A percentile compares a stretch with the other conserved stretches of the same genome.
These are phyloP conservation scores for Geotrypetes seraphini DNA, from an alignment of 2,797 vertebrate genomes.

Conservation along the genomic window DNA sequence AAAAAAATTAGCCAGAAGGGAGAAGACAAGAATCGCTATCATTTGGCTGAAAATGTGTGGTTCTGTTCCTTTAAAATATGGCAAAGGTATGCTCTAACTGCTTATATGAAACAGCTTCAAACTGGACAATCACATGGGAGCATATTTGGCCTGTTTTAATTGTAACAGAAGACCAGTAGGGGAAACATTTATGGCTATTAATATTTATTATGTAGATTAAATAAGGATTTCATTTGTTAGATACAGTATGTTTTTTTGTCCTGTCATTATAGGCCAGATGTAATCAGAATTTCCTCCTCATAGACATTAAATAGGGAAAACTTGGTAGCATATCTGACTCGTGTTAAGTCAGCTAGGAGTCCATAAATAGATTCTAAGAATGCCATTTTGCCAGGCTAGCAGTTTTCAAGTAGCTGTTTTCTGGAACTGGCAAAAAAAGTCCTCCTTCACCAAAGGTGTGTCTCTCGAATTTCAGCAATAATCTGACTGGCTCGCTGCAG, in stretches of 20 bases:
- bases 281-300: no score
- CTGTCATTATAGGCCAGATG: constrained; percentile 50
- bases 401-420: constrained; percentile 40
- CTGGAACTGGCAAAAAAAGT: constrained; percentile 15
- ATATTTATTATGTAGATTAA: constrained; percentile 51
- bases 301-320: no score
- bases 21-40: no score
- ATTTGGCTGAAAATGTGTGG: no score
- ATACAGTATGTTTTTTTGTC: constrained; percentile 50
- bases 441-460: constrained; percentile 87
- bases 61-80: no score
- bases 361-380: constrained; percentile 67
- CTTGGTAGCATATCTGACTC: no score
- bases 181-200: constrained; percentile 45
- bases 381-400: constrained; percentile 55
- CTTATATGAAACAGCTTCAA: no score
- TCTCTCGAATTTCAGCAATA: constrained; percentile 95
- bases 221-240: constrained; percentile 44
- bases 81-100: no score
- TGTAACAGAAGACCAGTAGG: constrained; percentile 41
- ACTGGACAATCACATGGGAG: constrained; percentile 36
- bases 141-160: constrained; percentile 41
- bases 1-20: no score
- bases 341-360: no score
- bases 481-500: constrained; percentile 94